phyloP scores from a whole-genome alignment of 1,140 invertebrate species.

The Harpegnathos saltator region DNA sequence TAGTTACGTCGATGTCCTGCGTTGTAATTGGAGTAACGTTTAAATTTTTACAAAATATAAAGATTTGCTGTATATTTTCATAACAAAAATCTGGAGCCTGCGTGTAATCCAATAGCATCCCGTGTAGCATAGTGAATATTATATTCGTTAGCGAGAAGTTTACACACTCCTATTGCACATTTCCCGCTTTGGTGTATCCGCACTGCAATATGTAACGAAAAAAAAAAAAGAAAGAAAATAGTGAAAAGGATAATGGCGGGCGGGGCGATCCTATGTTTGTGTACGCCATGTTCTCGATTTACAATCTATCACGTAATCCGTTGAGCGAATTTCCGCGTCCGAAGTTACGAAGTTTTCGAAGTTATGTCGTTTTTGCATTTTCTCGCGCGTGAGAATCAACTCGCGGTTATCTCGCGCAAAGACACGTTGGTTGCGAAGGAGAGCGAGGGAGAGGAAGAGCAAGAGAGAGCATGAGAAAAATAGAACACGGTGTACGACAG shows the following conservation, averaged over 20 bases:
- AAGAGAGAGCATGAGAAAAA: too few species aligned
- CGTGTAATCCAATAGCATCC: constrained; percentile 17
- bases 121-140: constrained; percentile 12
- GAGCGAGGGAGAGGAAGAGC: constrained; percentile 28
- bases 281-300: constrained; percentile 29
- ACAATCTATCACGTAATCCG: constrained; percentile 10
- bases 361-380: constrained; percentile 24
- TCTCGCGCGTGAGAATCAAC: constrained; percentile 63
- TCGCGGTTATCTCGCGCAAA: constrained; percentile 69
- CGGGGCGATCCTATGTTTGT: constrained; percentile 3
- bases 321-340: background rate
- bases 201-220: background rate
- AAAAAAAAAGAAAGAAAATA: too few species aligned
- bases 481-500: constrained; percentile 16
- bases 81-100: background rate
- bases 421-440: background rate
- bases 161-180: constrained; percentile 10
- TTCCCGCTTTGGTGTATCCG: background rate
- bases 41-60: background rate
- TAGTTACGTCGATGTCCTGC: too few species aligned
- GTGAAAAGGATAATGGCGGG: too few species aligned
- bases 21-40: background rate
- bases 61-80: background rate
- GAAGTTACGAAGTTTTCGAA: constrained; percentile 16
- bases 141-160: constrained; percentile 33